These are phyloP conservation scores for Coboldia fuscipes DNA, from an alignment of 1,140 invertebrate species.

Conservation along the genomic window DNA sequence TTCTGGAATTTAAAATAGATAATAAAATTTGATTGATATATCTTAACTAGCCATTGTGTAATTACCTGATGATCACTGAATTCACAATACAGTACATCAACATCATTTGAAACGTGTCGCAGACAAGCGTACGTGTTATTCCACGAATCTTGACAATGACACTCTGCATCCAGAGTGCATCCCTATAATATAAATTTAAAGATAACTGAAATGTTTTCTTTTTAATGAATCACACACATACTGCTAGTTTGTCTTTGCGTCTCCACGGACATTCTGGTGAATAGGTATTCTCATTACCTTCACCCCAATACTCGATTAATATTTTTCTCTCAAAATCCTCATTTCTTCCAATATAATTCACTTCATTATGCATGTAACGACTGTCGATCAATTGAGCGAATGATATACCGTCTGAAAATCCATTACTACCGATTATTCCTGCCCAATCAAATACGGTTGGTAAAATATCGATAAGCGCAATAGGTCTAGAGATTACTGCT, in stretches of 20 bases:
- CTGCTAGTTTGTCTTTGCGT: constrained; percentile 29
- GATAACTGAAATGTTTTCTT: background rate
- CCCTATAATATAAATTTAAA: constrained; percentile 21
- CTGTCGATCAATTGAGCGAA: constrained; percentile 19
- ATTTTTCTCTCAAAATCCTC: constrained; percentile 25
- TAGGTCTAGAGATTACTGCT: constrained; percentile 24
- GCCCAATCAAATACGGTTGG: constrained; percentile 57
- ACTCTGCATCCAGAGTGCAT: constrained; percentile 38
- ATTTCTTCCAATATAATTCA: constrained; percentile 1
- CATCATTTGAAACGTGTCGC: constrained; percentile 27
- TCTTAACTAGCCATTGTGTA: constrained; percentile 1
- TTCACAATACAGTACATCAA: constrained; percentile 49
- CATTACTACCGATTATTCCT: no score
- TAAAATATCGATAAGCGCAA: constrained; percentile 59
- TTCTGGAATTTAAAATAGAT: constrained; percentile 20
- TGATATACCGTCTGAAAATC: constrained; percentile 27
- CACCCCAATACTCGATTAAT: constrained; percentile 60
- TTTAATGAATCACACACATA: constrained; percentile 16
- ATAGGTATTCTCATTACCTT: constrained; percentile 28
- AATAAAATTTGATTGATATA: constrained; percentile 1
- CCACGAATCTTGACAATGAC: constrained; percentile 59
- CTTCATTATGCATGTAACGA: constrained; percentile 3
- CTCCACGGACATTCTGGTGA: constrained; percentile 30
- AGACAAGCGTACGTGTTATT: constrained; percentile 74
- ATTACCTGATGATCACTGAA: constrained; percentile 50